Evolutionary conservation across 2,888 invertebrate genomes (phyloP).

Genomic region (Volucella inflata): DNA sequence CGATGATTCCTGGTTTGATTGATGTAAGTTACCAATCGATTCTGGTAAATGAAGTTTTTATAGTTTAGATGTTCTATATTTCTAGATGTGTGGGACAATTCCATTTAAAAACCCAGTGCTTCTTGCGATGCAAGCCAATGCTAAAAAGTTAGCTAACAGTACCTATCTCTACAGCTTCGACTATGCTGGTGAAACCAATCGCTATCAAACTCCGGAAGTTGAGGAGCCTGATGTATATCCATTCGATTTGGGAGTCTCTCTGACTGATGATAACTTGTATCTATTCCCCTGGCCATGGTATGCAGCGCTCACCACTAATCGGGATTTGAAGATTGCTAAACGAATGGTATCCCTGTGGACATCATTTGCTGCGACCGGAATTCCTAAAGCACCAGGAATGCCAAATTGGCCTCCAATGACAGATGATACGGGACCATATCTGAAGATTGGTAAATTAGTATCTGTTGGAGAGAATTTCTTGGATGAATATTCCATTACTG

Average conservation of each 20-base stretch:
- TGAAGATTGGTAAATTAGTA: conserved; percentile 80
- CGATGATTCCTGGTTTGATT: conserved; percentile 84
- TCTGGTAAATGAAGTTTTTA: too few species aligned
- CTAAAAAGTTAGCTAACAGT: conserved; percentile 80
- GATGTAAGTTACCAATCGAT: conserved; percentile 82
- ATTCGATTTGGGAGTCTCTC: conserved; percentile 85
- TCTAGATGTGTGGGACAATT: conserved; percentile 9
- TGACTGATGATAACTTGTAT: conserved; percentile 86
- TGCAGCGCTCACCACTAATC: conserved; percentile 79
- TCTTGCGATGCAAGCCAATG: conserved; percentile 83
- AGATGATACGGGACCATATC: conserved; percentile 82
- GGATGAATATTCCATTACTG: conserved; percentile 81
- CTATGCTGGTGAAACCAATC: conserved; percentile 83
- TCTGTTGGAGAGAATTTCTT: conserved; percentile 81
- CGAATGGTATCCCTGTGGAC: conserved; percentile 84
- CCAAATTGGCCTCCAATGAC: conserved; percentile 81
- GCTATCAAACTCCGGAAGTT: conserved; percentile 82
- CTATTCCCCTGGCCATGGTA: conserved; percentile 84
- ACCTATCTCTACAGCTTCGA: conserved; percentile 85
- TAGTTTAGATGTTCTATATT: too few species aligned
- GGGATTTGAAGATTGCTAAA: conserved; percentile 83
- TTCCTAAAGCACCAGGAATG: conserved; percentile 79
- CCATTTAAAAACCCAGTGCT: conserved; percentile 79
- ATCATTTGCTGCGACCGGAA: conserved; percentile 81
- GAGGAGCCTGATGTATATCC: conserved; percentile 81